phyloP scores from a whole-genome alignment of 2,113 vertebrate genomes.

The Thomomys bottae region DNA sequence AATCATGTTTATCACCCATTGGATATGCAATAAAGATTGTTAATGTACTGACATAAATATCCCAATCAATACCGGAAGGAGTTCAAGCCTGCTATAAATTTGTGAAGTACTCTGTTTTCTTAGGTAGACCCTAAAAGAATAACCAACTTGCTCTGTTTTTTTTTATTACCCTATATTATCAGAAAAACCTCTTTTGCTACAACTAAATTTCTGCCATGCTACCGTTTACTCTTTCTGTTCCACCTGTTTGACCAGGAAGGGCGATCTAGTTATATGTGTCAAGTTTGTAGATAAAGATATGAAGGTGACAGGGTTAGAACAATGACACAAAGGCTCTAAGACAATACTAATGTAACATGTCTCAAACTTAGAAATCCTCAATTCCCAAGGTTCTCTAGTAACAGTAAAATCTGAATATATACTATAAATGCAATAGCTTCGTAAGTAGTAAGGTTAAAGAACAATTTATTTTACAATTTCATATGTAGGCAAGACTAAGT shows the following conservation, averaged over 20 bases:
- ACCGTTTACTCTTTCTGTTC: too few species aligned
- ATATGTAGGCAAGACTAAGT: neutral
- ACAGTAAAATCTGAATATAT: slow-evolving; percentile 9
- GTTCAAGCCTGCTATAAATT: neutral
- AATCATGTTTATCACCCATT: neutral
- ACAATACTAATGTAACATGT: neutral
- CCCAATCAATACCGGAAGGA: slow-evolving; percentile 24
- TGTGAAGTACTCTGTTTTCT: too few species aligned
- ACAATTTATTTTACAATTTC: neutral
- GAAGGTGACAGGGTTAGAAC: too few species aligned
- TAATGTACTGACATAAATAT: neutral
- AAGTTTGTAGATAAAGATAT: too few species aligned
- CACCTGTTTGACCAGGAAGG: too few species aligned
- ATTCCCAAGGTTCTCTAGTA: neutral
- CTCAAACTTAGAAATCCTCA: slow-evolving; percentile 2
- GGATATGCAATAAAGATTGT: neutral
- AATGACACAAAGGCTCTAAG: slow-evolving; percentile 32
- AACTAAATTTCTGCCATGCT: too few species aligned
- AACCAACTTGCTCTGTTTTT: too few species aligned
- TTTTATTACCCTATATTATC: too few species aligned
- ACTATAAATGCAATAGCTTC: slow-evolving; percentile 27
- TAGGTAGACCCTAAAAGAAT: too few species aligned
- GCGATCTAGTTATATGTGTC: too few species aligned
- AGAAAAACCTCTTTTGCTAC: too few species aligned
- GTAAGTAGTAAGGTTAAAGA: neutral